Evolutionary conservation across 2,888 invertebrate genomes (phyloP).

Genomic region (Drosophila quinaria): DNA sequence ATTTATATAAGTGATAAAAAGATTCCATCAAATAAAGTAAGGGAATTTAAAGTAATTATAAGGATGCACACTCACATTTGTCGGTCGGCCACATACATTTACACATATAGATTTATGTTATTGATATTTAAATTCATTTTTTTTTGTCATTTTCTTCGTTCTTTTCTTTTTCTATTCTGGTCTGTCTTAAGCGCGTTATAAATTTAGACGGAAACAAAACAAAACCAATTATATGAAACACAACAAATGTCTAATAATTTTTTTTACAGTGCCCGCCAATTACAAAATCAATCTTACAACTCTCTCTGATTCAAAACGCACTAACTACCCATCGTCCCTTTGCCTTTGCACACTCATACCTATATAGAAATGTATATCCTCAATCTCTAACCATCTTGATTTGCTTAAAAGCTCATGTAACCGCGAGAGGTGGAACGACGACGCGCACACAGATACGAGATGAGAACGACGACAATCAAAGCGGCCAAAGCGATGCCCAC

Average conservation of each 20-base stretch:
- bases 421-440: slow-evolving; percentile 93
- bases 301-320: slow-evolving; percentile 71
- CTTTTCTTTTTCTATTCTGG: slow-evolving; percentile 3
- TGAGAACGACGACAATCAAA: slow-evolving; percentile 91
- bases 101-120: slow-evolving; percentile 32
- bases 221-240: slow-evolving; percentile 27
- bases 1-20: slow-evolving; percentile 27
- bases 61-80: slow-evolving; percentile 29
- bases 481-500: slow-evolving; percentile 97
- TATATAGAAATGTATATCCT: slow-evolving; percentile 12
- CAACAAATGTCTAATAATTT: slow-evolving; percentile 52
- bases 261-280: slow-evolving; percentile 62
- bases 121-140: slow-evolving; percentile 16
- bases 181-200: slow-evolving; percentile 21
- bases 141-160: slow-evolving; percentile 9
- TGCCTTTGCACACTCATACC: slow-evolving; percentile 15
- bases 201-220: slow-evolving; percentile 45
- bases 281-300: slow-evolving; percentile 80
- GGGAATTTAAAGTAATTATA: slow-evolving; percentile 21
- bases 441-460: slow-evolving; percentile 97
- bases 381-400: slow-evolving; percentile 2
- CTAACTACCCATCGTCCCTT: slow-evolving; percentile 25
- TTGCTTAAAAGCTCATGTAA: slow-evolving; percentile 86
- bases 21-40: slow-evolving; percentile 24
- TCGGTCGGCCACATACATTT: slow-evolving; percentile 32